A percentile compares a stretch with the other conserved stretches of the same genome.
These are phyloP conservation scores for Drosophila santomea DNA, from an alignment of 1,140 invertebrate species.

Conservation along the genomic window DNA sequence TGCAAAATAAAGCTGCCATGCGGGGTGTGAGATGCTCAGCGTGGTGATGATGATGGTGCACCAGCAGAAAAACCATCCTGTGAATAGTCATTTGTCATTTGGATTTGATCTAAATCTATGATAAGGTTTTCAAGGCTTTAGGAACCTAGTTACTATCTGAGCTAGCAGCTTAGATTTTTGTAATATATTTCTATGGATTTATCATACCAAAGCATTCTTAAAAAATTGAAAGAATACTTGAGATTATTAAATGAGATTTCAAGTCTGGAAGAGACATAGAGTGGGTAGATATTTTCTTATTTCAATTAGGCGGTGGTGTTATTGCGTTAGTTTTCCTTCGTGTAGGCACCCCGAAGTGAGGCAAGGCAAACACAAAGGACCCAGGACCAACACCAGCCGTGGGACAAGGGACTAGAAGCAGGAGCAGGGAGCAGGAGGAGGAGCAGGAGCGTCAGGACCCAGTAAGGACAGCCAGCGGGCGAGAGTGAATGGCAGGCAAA, in stretches of 20 bases:
- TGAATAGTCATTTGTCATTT: background rate
- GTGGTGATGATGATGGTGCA: constrained; percentile 30
- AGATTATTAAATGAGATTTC: background rate
- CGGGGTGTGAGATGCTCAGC: constrained; percentile 40
- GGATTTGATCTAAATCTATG: no score
- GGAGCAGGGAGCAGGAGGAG: constrained; percentile 13
- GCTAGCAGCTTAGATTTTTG: no score
- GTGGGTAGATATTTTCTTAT: no score
- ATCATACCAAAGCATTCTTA: no score
- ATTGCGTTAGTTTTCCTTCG: background rate
- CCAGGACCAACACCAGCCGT: constrained; percentile 39
- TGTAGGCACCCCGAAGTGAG: constrained; percentile 39
- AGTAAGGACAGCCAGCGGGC: constrained; percentile 54
- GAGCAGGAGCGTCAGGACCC: constrained; percentile 33
- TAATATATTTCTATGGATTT: no score
- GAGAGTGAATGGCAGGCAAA: constrained; percentile 76
- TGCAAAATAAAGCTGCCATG: constrained; percentile 54
- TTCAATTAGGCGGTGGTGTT: no score
- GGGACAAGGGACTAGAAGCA: constrained; percentile 19
- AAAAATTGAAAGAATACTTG: no score
- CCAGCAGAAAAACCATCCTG: background rate
- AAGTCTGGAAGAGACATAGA: background rate
- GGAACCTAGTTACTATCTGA: no score
- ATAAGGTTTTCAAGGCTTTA: no score
- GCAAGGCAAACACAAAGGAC: constrained; percentile 50